phyloP scores from a whole-genome alignment of 2,797 vertebrate species.

The Acanthornis magna region DNA sequence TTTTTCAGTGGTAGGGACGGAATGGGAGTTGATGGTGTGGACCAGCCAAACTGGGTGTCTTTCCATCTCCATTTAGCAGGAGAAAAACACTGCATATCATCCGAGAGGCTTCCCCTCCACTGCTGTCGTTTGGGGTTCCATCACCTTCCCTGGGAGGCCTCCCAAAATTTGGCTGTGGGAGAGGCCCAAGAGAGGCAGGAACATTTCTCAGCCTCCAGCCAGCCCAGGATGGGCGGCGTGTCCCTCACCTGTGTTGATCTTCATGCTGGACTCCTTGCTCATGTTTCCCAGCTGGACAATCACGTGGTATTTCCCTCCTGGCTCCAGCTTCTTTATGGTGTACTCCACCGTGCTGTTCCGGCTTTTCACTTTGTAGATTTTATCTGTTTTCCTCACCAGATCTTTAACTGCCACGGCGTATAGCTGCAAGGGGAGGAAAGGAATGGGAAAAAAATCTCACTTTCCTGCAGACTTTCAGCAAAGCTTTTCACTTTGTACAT shows the following conservation, averaged over 20 bases:
- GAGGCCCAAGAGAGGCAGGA: background rate
- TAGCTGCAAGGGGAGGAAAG: conserved; percentile 69
- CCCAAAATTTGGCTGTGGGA: background rate
- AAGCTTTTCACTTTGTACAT: conserved; percentile 88
- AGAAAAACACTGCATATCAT: background rate
- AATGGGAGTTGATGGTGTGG: too few relatives aligned
- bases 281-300: conserved; percentile 92
- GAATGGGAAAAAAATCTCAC: background rate
- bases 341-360: conserved; percentile 93
- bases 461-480: background rate
- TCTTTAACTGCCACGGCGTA: conserved; percentile 90
- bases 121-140: background rate
- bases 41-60: background rate
- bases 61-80: background rate
- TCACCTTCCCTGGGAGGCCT: background rate
- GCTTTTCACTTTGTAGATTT: conserved; percentile 88
- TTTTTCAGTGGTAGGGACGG: background rate
- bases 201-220: background rate
- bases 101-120: background rate
- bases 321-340: conserved; percentile 84
- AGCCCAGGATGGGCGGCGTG: background rate
- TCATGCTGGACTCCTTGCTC: conserved; percentile 93
- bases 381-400: conserved; percentile 85
- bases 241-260: conserved; percentile 86
- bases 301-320: conserved; percentile 91